Conservation (phyloP, 2,113 vertebrate species). For the Aplodontia rufa region DNA sequence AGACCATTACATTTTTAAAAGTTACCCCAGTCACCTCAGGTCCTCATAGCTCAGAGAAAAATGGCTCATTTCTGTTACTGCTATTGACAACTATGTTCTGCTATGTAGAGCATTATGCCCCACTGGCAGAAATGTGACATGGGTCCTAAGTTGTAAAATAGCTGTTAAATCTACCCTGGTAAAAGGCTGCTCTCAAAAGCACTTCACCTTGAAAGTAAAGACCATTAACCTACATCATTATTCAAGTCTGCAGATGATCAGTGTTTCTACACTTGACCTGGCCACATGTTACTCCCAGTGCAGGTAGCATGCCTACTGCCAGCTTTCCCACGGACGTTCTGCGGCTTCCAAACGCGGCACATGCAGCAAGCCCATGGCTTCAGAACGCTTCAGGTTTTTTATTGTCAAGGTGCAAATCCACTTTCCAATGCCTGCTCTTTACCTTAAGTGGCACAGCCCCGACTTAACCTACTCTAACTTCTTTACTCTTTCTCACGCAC, state of each 20-base stretch:
- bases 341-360: background rate
- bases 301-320: background rate
- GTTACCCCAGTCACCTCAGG: background rate
- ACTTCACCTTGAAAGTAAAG: background rate
- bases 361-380: background rate
- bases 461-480: background rate
- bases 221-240: background rate
- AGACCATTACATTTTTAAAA: conserved; percentile 13
- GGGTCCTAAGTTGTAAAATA: background rate
- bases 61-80: conserved; percentile 9
- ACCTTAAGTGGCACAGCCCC: background rate
- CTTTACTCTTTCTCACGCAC: background rate
- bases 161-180: background rate
- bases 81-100: conserved; percentile 12
- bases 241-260: background rate
- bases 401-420: background rate
- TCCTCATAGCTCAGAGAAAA: conserved; percentile 16
- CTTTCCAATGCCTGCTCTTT: background rate
- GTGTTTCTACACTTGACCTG: background rate
- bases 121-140: background rate
- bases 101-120: background rate
- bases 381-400: background rate
- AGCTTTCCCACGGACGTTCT: background rate
- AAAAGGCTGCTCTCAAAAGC: background rate
- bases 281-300: background rate